Conservation (phyloP, 2,113 vertebrate genomes). For the Erinaceus europaeus region DNA sequence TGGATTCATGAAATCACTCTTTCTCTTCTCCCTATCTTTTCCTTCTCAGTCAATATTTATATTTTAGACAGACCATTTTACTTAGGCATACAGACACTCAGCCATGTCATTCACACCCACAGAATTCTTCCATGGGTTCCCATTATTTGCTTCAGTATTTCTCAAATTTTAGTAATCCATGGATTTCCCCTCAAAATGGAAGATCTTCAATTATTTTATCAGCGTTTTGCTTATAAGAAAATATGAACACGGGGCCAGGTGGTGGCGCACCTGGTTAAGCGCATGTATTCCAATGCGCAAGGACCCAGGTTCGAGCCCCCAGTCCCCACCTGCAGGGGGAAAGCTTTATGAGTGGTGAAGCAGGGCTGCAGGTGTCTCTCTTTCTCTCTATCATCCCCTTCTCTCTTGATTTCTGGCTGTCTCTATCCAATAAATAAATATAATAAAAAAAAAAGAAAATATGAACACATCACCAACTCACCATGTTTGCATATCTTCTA, state of each 20-base stretch:
- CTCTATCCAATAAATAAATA: too few relatives aligned
- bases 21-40: neutral
- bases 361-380: too few relatives aligned
- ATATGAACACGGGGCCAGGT: neutral
- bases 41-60: neutral
- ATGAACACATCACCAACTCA: neutral
- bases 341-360: too few relatives aligned
- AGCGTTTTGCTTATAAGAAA: conserved; percentile 42
- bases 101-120: neutral
- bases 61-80: neutral
- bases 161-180: neutral
- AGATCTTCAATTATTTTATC: conserved; percentile 23
- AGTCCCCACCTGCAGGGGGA: too few relatives aligned
- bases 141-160: neutral
- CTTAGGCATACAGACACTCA: neutral
- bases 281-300: too few relatives aligned
- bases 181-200: conserved; percentile 2
- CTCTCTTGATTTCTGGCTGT: too few relatives aligned
- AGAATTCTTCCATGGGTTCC: neutral
- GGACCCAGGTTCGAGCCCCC: too few relatives aligned
- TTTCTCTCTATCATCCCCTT: too few relatives aligned
- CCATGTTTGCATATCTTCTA: neutral
- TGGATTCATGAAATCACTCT: neutral
- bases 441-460: too few relatives aligned
- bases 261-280: too few relatives aligned